Evolutionary conservation across 2,113 vertebrate genomes (phyloP), one percentile per base, ranked within the genome.

Genomic region (Solenodon paradoxus): DNA sequence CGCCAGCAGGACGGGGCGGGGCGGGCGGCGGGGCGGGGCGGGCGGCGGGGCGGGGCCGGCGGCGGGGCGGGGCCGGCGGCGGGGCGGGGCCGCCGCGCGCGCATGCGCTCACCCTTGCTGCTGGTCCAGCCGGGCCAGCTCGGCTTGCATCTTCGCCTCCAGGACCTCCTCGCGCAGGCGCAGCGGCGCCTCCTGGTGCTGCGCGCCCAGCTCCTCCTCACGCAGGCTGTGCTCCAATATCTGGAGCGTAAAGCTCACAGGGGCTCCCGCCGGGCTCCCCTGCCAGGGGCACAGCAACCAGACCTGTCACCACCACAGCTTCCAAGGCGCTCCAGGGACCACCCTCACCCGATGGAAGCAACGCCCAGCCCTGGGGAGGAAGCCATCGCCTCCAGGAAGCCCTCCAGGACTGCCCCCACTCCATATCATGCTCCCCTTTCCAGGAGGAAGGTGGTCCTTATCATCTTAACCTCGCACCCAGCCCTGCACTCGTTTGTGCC

Each of bases 101-200:
- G 35, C 51, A 1, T 3, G 79, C 75, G 72, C 98, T 98, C 96
- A 99, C 98, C 95, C 1, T 78, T 84, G 88, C 30, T 19, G 97
- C 2, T 97, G 97, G 53, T 95, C 87, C 92, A 98, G 97, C 97
- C 97, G 97, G 16, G 97, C 92, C 78, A 98, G 93, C 94, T 98
- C 92, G 0, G 98, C 93, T 7, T 35, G 84, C 28, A 92, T 95
- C 75, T 97, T 98, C 77, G 98, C 98, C 75, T 0, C 9, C 1
- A 98, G 96, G 1, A 96, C 98, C 68, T 97, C 95, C 30, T 95
- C 97, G 8, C 91, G 92, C 81, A 98, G 98, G 84, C 87, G 92
- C 80, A 99, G 97, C 51, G 98, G 97, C 28, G 97, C 94, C 0
- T 94, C 81, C 82, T 97, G 98, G 59, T 98, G 98, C 8, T 45